Percentiles rank a stretch among this genome's conserved stretches.
Evolutionary conservation across 2,113 vertebrate genomes (phyloP).

Genomic region (Patagioenas fasciata): DNA sequence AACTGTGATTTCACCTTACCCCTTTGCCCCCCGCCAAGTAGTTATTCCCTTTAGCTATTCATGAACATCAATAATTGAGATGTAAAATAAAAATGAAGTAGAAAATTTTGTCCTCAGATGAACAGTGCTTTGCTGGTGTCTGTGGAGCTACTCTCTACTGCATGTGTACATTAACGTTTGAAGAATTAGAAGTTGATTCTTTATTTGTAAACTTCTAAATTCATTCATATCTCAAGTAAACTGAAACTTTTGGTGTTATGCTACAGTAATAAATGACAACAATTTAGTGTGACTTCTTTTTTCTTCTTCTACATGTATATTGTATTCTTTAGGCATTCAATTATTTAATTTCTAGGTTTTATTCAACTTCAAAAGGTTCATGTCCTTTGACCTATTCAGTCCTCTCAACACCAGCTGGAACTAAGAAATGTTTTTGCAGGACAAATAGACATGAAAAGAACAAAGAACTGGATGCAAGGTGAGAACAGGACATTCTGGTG

Average conservation of each 20-base stretch:
- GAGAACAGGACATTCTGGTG: background rate
- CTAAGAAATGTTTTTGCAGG: conserved; percentile 16
- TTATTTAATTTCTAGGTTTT: conserved; percentile 24
- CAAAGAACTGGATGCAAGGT: conserved; percentile 11
- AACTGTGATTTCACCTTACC: background rate
- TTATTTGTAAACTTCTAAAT: background rate
- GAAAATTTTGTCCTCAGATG: background rate
- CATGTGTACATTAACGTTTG: background rate
- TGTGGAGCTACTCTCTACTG: background rate
- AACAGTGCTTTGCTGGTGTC: background rate
- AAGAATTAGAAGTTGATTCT: background rate
- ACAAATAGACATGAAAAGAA: conserved; percentile 34
- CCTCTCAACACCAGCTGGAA: background rate
- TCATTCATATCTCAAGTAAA: background rate
- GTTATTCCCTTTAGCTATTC: background rate
- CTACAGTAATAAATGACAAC: background rate
- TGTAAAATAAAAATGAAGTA: background rate
- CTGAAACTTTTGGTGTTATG: rapidly evolving
- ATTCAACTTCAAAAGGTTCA: conserved; percentile 7
- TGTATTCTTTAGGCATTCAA: background rate
- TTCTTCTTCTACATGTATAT: background rate
- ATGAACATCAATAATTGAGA: background rate
- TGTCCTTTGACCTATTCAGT: background rate
- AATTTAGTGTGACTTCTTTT: rapidly evolving
- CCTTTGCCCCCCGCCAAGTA: background rate